Evolutionary conservation across 2,888 invertebrate genomes (phyloP).

Genomic region (Cheilosia vulpina): DNA sequence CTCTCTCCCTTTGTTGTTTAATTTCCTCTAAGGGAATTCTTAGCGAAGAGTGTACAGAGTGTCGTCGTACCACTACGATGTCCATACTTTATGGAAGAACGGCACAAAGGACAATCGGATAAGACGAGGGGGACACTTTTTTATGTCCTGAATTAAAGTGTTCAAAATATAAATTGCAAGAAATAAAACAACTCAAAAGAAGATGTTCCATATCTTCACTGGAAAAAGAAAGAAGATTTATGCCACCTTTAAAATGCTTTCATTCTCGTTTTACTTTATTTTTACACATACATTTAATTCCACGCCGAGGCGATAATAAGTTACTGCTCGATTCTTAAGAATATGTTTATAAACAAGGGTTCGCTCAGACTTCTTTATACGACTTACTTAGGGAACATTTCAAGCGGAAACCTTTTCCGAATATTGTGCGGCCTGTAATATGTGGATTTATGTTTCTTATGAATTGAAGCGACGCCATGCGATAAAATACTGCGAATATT

Average conservation of each 20-base stretch:
- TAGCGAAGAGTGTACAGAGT: not conserved
- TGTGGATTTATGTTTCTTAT: not conserved
- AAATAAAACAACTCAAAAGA: not conserved
- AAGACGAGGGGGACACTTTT: constrained; percentile 15
- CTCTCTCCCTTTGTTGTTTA: constrained; percentile 25
- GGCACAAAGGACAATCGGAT: constrained; percentile 21
- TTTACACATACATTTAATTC: constrained; percentile 1
- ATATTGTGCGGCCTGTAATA: not conserved
- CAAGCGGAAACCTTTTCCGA: not conserved
- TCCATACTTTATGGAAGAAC: constrained; percentile 5
- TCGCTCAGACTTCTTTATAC: not conserved
- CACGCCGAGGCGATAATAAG: not conserved
- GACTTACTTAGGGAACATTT: constrained; percentile 6
- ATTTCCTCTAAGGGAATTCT: constrained; percentile 7
- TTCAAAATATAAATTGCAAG: constrained; percentile 8
- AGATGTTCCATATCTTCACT: constrained; percentile 2
- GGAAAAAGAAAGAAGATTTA: not conserved
- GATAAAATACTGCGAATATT: too few relatives aligned
- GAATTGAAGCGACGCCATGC: not conserved
- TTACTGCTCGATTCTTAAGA: constrained; percentile 13
- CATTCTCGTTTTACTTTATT: not conserved
- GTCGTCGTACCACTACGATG: not conserved
- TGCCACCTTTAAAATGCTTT: too few relatives aligned
- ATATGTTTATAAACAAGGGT: constrained; percentile 1
- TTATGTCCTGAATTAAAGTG: constrained; percentile 35